These are phyloP conservation scores for Lydus trimaculatus DNA, from an alignment of 2,888 invertebrate species.

Conservation along the genomic window DNA sequence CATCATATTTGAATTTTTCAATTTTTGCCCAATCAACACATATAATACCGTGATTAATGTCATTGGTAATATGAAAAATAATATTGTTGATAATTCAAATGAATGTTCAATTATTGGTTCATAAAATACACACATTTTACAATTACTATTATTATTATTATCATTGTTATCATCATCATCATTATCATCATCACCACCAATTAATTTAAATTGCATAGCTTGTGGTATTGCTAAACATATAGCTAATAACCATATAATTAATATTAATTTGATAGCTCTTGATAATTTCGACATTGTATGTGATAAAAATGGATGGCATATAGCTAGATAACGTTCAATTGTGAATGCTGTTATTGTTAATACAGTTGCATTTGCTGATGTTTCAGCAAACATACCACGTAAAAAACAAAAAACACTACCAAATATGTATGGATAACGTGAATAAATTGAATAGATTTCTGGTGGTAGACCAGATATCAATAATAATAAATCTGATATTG, in stretches of 20 bases:
- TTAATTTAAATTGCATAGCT: constrained; percentile 59
- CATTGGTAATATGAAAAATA: constrained; percentile 89
- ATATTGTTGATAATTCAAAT: constrained; percentile 79
- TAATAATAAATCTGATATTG: constrained; percentile 82
- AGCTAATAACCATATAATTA: constrained; percentile 85
- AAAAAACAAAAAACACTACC: constrained; percentile 81
- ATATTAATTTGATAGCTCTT: constrained; percentile 81
- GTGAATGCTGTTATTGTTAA: constrained; percentile 81
- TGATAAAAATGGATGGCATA: constrained; percentile 72
- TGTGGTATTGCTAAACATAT: constrained; percentile 77
- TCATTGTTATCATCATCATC: too few relatives aligned
- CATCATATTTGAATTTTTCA: constrained; percentile 65
- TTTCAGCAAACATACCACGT: constrained; percentile 80
- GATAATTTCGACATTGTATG: constrained; percentile 90
- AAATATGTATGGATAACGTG: constrained; percentile 78
- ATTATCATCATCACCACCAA: constrained; percentile 51
- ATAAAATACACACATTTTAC: constrained; percentile 39
- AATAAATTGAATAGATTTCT: constrained; percentile 82
- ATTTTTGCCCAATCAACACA: constrained; percentile 75
- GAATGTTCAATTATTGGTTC: constrained; percentile 68
- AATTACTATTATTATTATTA: too few relatives aligned
- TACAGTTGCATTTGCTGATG: constrained; percentile 79
- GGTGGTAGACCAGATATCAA: constrained; percentile 82
- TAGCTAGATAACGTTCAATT: constrained; percentile 70
- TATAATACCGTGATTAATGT: constrained; percentile 84